A percentile compares a stretch with the other conserved stretches of the same genome.
phyloP scores from a whole-genome alignment of 2,797 vertebrate species.

The Phylloscopus collybita region DNA sequence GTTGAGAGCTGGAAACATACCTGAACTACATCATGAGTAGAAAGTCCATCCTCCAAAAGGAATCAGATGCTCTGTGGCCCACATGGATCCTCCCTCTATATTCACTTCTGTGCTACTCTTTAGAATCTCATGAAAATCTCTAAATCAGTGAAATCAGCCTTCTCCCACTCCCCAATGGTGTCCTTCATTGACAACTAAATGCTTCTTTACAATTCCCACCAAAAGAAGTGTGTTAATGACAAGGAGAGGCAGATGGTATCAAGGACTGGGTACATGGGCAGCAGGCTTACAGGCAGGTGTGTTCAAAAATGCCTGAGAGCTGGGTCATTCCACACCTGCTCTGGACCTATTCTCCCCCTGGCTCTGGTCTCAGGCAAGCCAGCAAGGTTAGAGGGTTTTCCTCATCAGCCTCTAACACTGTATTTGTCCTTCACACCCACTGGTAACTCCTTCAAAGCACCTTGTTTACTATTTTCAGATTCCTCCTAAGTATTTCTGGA shows the following conservation, averaged over 20 bases:
- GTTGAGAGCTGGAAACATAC: background rate
- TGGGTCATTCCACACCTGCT: background rate
- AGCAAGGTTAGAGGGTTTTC: background rate
- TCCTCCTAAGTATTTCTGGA: background rate
- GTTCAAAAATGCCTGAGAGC: background rate
- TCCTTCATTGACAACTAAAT: background rate
- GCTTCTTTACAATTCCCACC: background rate
- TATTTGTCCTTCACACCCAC: background rate
- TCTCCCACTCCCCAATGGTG: background rate
- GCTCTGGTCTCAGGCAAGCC: background rate
- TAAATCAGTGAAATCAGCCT: background rate
- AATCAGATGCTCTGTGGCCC: background rate
- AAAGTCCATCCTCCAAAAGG: background rate
- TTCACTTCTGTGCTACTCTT: background rate
- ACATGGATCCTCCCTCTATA: rapidly evolving
- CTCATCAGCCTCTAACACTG: background rate
- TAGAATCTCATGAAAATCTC: background rate
- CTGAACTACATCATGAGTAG: background rate
- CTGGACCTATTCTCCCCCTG: background rate
- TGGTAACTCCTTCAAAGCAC: background rate
- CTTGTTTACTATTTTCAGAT: background rate
- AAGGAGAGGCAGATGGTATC: background rate
- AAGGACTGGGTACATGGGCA: background rate
- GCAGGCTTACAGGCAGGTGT: background rate
- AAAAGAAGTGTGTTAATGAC: background rate